Percentiles rank a stretch among this genome's conserved stretches.
These are phyloP conservation scores for Netelia virgata DNA, from an alignment of 2,888 invertebrate species.

Conservation along the genomic window DNA sequence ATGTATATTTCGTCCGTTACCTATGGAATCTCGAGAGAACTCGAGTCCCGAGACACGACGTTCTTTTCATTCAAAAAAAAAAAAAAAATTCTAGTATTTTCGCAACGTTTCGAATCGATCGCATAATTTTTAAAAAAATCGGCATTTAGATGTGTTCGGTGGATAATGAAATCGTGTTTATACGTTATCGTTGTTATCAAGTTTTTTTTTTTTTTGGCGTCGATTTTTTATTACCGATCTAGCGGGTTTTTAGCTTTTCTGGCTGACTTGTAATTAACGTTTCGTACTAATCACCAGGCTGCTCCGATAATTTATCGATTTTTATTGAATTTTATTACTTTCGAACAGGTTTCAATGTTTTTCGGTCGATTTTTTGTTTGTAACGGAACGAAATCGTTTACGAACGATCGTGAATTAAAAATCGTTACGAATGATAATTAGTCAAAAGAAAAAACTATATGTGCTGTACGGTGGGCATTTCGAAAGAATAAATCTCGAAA, in stretches of 20 bases:
- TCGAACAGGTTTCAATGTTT: too few species aligned
- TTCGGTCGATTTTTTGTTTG: too few species aligned
- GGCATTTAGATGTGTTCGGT: too few species aligned
- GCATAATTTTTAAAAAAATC: conserved; percentile 2
- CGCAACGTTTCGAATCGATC: not conserved
- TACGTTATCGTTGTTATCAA: not conserved
- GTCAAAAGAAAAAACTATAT: too few species aligned
- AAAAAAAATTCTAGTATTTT: too few species aligned
- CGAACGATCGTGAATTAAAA: too few species aligned
- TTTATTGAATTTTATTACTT: too few species aligned
- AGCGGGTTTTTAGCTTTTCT: not conserved
- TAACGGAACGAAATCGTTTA: too few species aligned
- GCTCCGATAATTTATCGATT: not conserved
- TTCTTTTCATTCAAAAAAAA: conserved; percentile 23
- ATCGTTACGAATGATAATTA: too few species aligned
- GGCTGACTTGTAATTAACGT: not conserved
- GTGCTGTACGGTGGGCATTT: too few species aligned
- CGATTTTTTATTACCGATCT: not conserved
- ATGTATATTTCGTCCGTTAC: conserved; percentile 39
- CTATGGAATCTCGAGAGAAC: conserved; percentile 20
- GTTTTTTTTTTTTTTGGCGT: not conserved
- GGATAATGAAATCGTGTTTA: too few species aligned
- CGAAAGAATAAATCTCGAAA: too few species aligned
- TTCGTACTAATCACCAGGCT: not conserved
- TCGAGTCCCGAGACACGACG: conserved; percentile 13